phyloP scores from a whole-genome alignment of 2,797 vertebrate species.

The Helostoma temminkii region DNA sequence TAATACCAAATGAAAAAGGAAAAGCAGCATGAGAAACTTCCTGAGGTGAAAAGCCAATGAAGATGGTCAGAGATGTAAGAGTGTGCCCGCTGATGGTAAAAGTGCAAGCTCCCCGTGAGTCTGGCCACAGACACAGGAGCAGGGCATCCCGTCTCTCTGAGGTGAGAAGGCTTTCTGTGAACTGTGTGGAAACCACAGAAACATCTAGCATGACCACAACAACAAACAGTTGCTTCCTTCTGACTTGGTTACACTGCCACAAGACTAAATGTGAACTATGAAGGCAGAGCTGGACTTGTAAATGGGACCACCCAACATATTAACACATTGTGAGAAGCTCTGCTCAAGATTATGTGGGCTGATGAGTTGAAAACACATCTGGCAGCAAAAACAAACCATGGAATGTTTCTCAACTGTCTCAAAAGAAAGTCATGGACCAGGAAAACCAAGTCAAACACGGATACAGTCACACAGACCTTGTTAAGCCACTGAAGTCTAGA shows the following conservation, averaged over 20 bases:
- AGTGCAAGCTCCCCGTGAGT: conserved; percentile 34
- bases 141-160: conserved; percentile 50
- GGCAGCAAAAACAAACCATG: conserved; percentile 13
- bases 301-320: conserved; percentile 49
- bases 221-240: conserved; percentile 64
- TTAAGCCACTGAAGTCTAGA: conserved; percentile 30
- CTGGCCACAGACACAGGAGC: conserved; percentile 52
- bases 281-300: conserved; percentile 30
- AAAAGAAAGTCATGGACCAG: conserved; percentile 25
- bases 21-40: conserved; percentile 61
- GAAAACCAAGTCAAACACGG: conserved; percentile 26
- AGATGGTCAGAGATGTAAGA: conserved; percentile 59
- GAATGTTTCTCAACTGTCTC: conserved; percentile 26
- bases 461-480: conserved; percentile 21
- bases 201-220: conserved; percentile 67
- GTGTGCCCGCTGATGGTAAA: conserved; percentile 44
- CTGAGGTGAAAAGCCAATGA: conserved; percentile 63
- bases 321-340: conserved; percentile 45
- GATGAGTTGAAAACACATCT: conserved; percentile 55
- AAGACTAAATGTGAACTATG: conserved; percentile 29
- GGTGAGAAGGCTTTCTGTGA: conserved; percentile 65
- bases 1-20: conserved; percentile 74
- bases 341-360: conserved; percentile 28
- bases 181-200: conserved; percentile 44
- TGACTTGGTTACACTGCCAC: conserved; percentile 44